Conservation (phyloP, 2,113 vertebrate species). For the Microcebus lehilahytsara region DNA sequence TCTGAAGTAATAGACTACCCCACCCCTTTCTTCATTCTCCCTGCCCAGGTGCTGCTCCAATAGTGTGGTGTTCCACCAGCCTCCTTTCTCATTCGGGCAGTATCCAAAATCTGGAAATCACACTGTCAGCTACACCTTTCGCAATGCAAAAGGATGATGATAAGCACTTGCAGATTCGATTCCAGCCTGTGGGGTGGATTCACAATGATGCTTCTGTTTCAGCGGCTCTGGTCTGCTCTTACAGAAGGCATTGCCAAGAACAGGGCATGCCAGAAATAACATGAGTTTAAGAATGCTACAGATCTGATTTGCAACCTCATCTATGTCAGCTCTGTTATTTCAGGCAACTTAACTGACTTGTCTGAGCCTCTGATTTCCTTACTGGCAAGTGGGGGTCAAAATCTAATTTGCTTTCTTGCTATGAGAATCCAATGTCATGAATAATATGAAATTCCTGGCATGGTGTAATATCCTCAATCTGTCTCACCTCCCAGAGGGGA, state of each 20-base stretch:
- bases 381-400: background rate
- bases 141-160: background rate
- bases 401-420: background rate
- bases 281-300: background rate
- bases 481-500: background rate
- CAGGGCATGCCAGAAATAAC: background rate
- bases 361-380: background rate
- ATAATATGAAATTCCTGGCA: background rate
- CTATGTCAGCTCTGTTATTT: background rate
- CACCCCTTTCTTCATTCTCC: background rate
- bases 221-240: background rate
- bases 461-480: background rate
- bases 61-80: accelerated
- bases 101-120: background rate
- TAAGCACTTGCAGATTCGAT: background rate
- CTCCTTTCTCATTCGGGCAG: background rate
- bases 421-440: background rate
- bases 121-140: background rate
- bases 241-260: background rate
- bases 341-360: background rate
- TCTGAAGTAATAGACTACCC: background rate
- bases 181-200: background rate
- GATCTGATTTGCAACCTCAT: background rate
- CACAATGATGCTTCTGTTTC: accelerated
- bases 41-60: background rate